A percentile compares a stretch with the other conserved stretches of the same genome.
phyloP scores from a whole-genome alignment of 2,797 vertebrate genomes.

The Amblyraja radiata region DNA sequence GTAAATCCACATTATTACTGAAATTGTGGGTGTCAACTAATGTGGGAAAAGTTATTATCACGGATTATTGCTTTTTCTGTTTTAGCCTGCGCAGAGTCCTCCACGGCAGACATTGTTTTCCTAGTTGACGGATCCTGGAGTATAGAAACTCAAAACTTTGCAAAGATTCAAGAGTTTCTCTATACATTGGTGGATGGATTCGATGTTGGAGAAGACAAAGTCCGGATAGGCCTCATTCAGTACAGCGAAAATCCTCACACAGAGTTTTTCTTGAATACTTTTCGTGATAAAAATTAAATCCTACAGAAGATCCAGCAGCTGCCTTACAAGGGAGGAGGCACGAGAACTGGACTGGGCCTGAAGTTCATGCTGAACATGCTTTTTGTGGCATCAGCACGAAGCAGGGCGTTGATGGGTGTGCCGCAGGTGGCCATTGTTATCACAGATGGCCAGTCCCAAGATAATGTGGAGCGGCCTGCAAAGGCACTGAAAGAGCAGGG shows the following conservation, averaged over 20 bases:
- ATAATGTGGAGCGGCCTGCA: conserved; percentile 51
- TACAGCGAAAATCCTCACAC: conserved; percentile 55
- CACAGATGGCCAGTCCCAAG: conserved; percentile 62
- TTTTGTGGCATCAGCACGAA: conserved; percentile 57
- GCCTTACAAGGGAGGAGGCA: conserved; percentile 57
- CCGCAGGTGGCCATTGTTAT: conserved; percentile 65
- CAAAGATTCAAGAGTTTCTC: conserved; percentile 61
- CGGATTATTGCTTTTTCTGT: neutral
- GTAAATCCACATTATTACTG: neutral
- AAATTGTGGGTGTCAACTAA: neutral
- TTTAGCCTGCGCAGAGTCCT: conserved; percentile 65
- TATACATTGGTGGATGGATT: conserved; percentile 57
- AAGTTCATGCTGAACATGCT: conserved; percentile 59
- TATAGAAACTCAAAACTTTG: conserved; percentile 56
- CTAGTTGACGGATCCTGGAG: conserved; percentile 68
- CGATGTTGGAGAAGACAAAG: conserved; percentile 56
- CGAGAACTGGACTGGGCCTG: conserved; percentile 56
- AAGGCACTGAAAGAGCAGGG: conserved; percentile 53
- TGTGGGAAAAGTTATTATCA: no score
- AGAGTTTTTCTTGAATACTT: conserved; percentile 63
- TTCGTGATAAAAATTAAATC: conserved; percentile 48
- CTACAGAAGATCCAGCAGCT: conserved; percentile 54
- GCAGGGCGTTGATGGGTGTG: conserved; percentile 50
- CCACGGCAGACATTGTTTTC: conserved; percentile 67
- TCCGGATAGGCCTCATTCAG: conserved; percentile 67